Evolutionary conservation across 2,113 vertebrate species (phyloP), one percentile per base, ranked within the genome.

Genomic region (Chionomys nivalis): DNA sequence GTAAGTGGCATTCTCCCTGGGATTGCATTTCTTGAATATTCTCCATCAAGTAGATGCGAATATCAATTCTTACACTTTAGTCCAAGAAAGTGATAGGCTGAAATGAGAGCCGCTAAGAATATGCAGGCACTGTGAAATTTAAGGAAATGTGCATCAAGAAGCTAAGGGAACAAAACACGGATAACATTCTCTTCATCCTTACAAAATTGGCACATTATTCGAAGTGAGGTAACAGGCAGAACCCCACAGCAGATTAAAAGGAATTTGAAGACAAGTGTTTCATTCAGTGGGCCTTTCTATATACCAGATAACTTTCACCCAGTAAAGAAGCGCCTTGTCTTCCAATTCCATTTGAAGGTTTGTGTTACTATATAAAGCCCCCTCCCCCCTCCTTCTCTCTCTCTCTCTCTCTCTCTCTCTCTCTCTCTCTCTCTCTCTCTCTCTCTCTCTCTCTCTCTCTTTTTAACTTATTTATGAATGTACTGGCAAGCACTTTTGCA

Each of bases 261-360:
- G 95, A 98, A 98, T 96, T 96, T 97, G 96, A 98, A 98, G 98
- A 99, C 99, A 99, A 99, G 98, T 98, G 94, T 94, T 98, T 99
- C 98, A 99, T 99, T 99, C 99, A 99, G 98, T 91, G 97, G 77
- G 95, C 98, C 98, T 98, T 98, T 98, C 98, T 98, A 98, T 98
- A 98, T 96, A 96, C 98, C 97, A 99, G 98, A 99, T 99, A 99
- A 99, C 98, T 98, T 99, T 99, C 98, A 97, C 14, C 0, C 94
- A 98, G 98, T 98, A 98, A 99, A 99, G 98, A 98, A 98, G 98
- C 98, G 98, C 99, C 99, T 99, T 98, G 96, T 98, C 98, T 98
- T 98, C 98, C 98, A 99, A 99, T 96, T 98, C 96, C 95, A 98
- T 98, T 98, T 98, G 97, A 97, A 97, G 92, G 97, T 96, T 98